These are phyloP conservation scores for Chlamydotis undulata DNA, from an alignment of 2,113 vertebrate species.

Conservation along the genomic window DNA sequence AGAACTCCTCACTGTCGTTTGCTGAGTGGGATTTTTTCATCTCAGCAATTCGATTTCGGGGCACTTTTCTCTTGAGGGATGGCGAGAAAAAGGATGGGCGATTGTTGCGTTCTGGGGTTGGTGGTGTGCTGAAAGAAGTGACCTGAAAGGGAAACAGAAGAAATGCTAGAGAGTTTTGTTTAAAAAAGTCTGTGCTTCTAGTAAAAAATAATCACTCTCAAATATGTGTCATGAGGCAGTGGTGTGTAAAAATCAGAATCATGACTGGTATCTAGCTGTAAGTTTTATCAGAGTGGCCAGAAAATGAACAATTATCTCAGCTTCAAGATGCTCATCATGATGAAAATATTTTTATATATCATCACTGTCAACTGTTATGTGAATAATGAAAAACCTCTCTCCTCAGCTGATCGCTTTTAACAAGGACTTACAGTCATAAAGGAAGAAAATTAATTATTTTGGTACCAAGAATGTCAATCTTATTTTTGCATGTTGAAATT, in stretches of 20 bases:
- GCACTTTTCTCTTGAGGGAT: slow-evolving; percentile 91
- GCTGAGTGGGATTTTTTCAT: slow-evolving; percentile 99
- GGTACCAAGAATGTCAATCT: neutral
- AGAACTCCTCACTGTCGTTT: slow-evolving; percentile 98
- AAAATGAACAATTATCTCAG: neutral
- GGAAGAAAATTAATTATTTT: neutral
- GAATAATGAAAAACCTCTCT: neutral
- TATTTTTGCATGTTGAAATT: neutral
- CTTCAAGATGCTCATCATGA: neutral
- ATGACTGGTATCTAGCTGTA: neutral
- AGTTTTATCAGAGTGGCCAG: neutral
- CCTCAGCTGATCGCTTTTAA: neutral
- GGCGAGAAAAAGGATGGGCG: slow-evolving; percentile 97
- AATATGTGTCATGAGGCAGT: neutral
- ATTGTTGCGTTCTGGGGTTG: slow-evolving; percentile 91
- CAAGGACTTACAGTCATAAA: neutral
- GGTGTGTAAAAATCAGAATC: neutral
- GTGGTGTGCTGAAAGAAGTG: slow-evolving; percentile 96
- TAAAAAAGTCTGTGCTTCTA: neutral
- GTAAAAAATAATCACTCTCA: neutral
- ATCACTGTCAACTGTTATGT: neutral
- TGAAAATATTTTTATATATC: neutral
- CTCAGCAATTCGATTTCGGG: slow-evolving; percentile 87
- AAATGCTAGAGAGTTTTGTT: neutral
- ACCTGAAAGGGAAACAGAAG: slow-evolving; percentile 75